Evolutionary conservation across 1,140 invertebrate species (phyloP).

Genomic region (Drosophila varians): DNA sequence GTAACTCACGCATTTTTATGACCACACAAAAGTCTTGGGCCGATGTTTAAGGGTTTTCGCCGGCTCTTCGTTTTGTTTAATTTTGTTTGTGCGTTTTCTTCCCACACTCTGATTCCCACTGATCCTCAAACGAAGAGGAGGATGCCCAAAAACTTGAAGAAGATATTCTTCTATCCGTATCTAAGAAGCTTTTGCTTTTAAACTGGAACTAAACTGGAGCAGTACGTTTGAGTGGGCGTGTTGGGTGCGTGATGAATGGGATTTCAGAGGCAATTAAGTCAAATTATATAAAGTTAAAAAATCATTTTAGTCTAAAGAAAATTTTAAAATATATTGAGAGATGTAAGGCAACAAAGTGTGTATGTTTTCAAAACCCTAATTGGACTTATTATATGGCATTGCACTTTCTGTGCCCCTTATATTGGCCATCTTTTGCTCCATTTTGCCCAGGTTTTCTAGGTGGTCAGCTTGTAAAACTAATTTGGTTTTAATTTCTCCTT

Average conservation of each 20-base stretch:
- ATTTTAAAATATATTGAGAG: too few species aligned
- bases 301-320: too few species aligned
- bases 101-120: conserved; percentile 58
- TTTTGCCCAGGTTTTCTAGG: conserved; percentile 5
- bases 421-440: conserved; percentile 10
- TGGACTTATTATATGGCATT: neutral
- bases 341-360: too few species aligned
- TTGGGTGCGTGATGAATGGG: conserved; percentile 15
- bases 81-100: conserved; percentile 48
- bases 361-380: neutral
- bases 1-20: conserved; percentile 76
- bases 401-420: neutral
- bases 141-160: neutral
- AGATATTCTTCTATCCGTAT: conserved; percentile 27
- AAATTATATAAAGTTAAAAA: conserved; percentile 4
- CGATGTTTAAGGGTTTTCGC: conserved; percentile 45
- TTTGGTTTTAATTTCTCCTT: conserved; percentile 78
- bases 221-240: conserved; percentile 11
- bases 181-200: conserved; percentile 47
- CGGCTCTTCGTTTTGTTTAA: conserved; percentile 19
- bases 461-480: conserved; percentile 68
- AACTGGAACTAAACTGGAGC: conserved; percentile 44
- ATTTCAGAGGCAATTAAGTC: conserved; percentile 21
- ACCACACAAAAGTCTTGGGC: conserved; percentile 62
- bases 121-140: conserved; percentile 41